Base-by-base conservation (phyloP, 2,113 vertebrate genomes). In the Pelecanoides urinatrix region DNA sequence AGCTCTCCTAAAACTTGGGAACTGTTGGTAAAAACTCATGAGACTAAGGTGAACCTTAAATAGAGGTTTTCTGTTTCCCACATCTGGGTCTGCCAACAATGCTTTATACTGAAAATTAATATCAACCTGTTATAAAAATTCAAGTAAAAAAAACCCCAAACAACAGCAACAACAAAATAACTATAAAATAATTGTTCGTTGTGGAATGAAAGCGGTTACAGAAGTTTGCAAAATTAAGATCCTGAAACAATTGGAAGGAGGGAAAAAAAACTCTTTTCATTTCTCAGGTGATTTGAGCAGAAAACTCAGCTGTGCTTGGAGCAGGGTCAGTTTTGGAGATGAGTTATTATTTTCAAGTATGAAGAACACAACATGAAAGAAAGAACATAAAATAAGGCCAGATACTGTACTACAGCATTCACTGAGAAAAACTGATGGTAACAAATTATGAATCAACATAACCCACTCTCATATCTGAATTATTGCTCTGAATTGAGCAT, bases 381-480 rank as follows among this genome's bases (percentile, higher is more conserved):
- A 58, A 62, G 34, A 92, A 77, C 29, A 50, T 44, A 52, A 82
- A 97, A 96, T 75, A 27, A 96, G 55, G 19, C 21, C 32, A 47
- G 30, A 58, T 38, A 94, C 16, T 26, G 5, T 21, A 50, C 29
- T 83, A 34, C 8, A 82, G 21, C 3, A 36, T 95, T 87, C 8
- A 79, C 52, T 74, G 34, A 17, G 55, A 76, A 72, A 96, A 40
- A 40, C 11, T 40, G 40, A 40, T 40, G 40, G 40, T 40, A 40
- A 82, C 27, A 97, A 97, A 97, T 94, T 92, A 96, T 76, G 89
- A 97, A 97, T 88, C 90, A 97, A 96, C 95, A 96, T 82, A 97
- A 95, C 27, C n/a, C 45, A 63, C 22, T 94, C 38, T 61, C 13
- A 27, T 44, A 36, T 97, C 82, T 97, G 87, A 98, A 97, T 97